Base-by-base conservation (phyloP, 23 tunicate genomes). In the Styela plicata region DNA sequence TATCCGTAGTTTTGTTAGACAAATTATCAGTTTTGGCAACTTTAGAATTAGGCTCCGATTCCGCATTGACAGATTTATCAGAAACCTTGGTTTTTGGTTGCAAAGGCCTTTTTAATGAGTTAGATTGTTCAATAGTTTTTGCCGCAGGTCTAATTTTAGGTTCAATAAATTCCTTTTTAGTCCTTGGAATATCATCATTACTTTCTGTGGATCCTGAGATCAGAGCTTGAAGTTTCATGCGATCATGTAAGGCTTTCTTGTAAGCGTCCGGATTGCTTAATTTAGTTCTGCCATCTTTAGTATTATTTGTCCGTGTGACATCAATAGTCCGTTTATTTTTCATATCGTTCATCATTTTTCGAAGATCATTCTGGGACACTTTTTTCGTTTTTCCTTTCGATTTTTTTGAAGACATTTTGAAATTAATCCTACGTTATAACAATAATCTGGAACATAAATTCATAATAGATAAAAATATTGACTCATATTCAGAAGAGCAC, bases 271-370 rank as follows among this genome's bases (percentile, higher is more conserved):
- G 34, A 20, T 52, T 27, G 33, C 80, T 33, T 69, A 24, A 19
- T 0, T 34, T 52, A 35, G 16, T 31, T 13, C 29, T 44, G 18
- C 61, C 36, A 16, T 33, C 70, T 24, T 27, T 29, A n/a, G 64
- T 64, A 23, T 74, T n/a, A 24, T 64, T 33, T 17, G 63, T 24
- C 0, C 18, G 0, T 16, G 31, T 27, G 65, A 22, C 37, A 33
- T 36, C 24, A 21, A 29, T 44, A 3, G 10, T 44, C 25, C 82
- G 63, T 80, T 89, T 89, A 21, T 52, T 69, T 64, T 89, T 89
- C 94, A 89, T 89, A 18, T 89, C 85, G 65, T 89, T 83, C 94
- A 89, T 89, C 88, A 89, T 89, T 74, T 89, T 89, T 23, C 94
- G 77, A 21, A 89, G 74, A 79, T 89, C 94, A 64, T 74, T 65